Evolutionary conservation across 2,113 vertebrate genomes (phyloP).

Genomic region (Hypocryptadius cinnamomeus): DNA sequence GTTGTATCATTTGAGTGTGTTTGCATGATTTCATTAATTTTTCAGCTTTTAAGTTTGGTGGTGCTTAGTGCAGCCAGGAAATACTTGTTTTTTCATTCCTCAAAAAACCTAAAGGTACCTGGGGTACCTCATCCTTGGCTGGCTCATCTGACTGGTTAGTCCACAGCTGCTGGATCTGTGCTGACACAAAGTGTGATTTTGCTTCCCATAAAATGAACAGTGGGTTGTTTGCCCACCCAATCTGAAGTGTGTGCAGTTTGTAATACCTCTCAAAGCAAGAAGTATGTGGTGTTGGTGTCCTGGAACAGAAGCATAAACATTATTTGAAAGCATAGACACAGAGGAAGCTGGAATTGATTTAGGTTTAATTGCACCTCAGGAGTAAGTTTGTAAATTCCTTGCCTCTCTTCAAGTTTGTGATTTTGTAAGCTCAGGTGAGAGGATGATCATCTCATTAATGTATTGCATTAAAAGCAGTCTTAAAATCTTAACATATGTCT

Average conservation of each 20-base stretch:
- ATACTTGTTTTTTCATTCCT: neutral
- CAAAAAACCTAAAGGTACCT: neutral
- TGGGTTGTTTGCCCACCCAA: neutral
- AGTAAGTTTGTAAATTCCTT: neutral
- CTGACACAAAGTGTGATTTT: neutral
- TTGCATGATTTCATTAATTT: neutral
- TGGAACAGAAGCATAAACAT: neutral
- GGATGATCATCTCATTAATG: neutral
- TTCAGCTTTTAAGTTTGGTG: neutral
- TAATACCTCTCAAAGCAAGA: neutral
- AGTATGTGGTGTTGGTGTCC: neutral
- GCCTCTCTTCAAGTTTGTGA: neutral
- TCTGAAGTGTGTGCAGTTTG: neutral
- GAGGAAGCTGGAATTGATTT: neutral
- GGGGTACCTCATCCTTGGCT: neutral
- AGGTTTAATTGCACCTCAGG: neutral
- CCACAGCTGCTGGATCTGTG: neutral
- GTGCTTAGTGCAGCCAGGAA: neutral
- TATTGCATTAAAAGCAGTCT: neutral
- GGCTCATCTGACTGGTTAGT: neutral
- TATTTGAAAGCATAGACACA: neutral
- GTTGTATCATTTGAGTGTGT: neutral
- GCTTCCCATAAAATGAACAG: neutral
- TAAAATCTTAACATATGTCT: neutral
- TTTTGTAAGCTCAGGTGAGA: neutral